phyloP scores from a whole-genome alignment of 2,113 vertebrate species.

The Perca flavescens region DNA sequence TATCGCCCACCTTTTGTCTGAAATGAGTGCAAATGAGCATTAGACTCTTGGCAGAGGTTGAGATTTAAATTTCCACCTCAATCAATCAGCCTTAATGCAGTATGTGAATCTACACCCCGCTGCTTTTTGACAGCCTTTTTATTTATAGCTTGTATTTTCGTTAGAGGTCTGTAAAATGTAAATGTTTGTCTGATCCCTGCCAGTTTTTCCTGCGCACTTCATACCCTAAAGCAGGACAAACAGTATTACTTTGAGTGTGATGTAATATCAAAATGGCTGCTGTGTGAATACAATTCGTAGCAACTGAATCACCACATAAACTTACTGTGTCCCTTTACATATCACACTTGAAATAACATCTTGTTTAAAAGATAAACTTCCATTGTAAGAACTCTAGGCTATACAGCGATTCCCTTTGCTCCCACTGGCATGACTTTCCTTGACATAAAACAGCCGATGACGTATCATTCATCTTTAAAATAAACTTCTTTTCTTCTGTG shows the following conservation, averaged over 20 bases:
- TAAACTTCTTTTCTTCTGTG: conserved; percentile 71
- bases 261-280: conserved; percentile 41
- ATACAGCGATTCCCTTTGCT: conserved; percentile 42
- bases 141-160: conserved; percentile 31
- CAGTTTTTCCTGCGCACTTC: neutral
- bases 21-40: conserved; percentile 21
- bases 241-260: neutral
- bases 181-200: conserved; percentile 34
- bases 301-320: conserved; percentile 34
- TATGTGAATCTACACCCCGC: neutral
- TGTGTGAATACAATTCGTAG: conserved; percentile 11
- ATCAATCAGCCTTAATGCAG: conserved; percentile 42
- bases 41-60: conserved; percentile 5
- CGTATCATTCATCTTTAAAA: conserved; percentile 73
- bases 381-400: conserved; percentile 49
- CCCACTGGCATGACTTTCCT: conserved; percentile 66
- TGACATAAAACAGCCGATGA: conserved; percentile 70
- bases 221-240: conserved; percentile 1
- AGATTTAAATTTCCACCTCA: conserved; percentile 24
- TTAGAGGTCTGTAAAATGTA: conserved; percentile 10
- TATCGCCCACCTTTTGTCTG: conserved; percentile 20
- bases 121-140: conserved; percentile 32
- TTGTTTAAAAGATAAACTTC: conserved; percentile 34
- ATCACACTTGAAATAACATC: conserved; percentile 4
- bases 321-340: conserved; percentile 29